phyloP scores from a whole-genome alignment of 2,113 vertebrate species.

The Gnathonemus echidnorhynchus region DNA sequence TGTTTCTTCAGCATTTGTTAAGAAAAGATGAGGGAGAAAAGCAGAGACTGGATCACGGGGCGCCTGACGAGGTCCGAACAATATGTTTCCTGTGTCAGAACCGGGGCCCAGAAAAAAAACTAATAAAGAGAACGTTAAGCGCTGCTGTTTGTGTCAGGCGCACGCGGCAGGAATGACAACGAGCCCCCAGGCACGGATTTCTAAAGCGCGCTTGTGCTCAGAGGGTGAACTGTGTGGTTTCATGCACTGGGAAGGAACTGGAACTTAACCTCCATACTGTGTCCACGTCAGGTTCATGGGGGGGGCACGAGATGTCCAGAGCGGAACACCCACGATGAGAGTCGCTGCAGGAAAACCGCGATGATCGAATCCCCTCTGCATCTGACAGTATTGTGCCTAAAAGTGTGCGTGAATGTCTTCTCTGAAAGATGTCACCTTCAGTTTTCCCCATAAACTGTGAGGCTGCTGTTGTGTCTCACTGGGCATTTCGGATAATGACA shows the following conservation, averaged over 20 bases:
- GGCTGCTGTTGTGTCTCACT: neutral
- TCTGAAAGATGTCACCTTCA: neutral
- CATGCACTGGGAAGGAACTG: neutral
- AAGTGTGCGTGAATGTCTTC: neutral
- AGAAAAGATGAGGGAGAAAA: neutral
- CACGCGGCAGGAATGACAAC: constrained; percentile 11
- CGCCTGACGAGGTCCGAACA: neutral
- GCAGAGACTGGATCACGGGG: neutral
- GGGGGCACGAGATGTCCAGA: neutral
- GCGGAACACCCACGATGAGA: neutral
- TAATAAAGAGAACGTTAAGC: constrained; percentile 6
- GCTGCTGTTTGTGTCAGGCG: constrained; percentile 15
- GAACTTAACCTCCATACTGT: neutral
- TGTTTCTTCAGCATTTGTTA: neutral
- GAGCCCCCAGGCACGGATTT: neutral
- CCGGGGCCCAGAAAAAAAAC: neutral
- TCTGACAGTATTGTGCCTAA: neutral
- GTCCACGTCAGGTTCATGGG: neutral
- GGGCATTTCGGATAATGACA: neutral
- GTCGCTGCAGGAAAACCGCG: neutral
- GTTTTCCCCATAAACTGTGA: neutral
- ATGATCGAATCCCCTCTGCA: neutral
- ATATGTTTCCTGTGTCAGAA: constrained; percentile 18
- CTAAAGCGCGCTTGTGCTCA: constrained; percentile 9
- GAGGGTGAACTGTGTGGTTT: neutral